Percentiles rank a stretch among this genome's conserved stretches.
These are phyloP conservation scores for Tetragonisca angustula DNA, from an alignment of 2,888 invertebrate genomes.

Conservation along the genomic window DNA sequence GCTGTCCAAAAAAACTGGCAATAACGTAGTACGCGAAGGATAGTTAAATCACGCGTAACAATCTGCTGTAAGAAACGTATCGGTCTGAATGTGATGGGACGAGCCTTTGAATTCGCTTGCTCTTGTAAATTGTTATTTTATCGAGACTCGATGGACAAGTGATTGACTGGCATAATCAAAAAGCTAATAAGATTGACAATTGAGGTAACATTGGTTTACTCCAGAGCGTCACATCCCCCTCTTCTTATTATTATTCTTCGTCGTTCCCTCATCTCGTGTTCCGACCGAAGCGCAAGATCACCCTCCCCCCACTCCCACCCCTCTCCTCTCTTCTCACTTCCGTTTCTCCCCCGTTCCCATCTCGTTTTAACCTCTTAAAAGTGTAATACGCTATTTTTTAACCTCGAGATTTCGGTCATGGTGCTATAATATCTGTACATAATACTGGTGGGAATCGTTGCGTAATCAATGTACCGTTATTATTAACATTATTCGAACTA, in stretches of 20 bases:
- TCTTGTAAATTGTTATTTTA: not conserved
- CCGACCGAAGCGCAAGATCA: conserved; percentile 58
- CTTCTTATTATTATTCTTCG: not conserved
- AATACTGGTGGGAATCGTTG: conserved; percentile 69
- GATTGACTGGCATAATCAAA: conserved; percentile 35
- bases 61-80: not conserved
- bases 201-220: conserved; percentile 32
- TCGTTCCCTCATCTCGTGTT: conserved; percentile 47
- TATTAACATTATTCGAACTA: conserved; percentile 57
- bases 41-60: too few species aligned
- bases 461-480: conserved; percentile 65
- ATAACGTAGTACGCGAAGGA: not conserved
- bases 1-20: not conserved
- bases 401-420: conserved; percentile 74
- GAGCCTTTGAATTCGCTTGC: not conserved
- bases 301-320: too few species aligned
- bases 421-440: conserved; percentile 73
- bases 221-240: conserved; percentile 18
- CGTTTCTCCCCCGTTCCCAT: conserved; percentile 19
- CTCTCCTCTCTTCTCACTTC: conserved; percentile 7
- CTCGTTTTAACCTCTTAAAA: conserved; percentile 26
- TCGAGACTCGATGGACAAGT: not conserved
- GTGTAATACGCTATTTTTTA: conserved; percentile 51
- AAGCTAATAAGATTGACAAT: conserved; percentile 37
- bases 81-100: not conserved